Evolutionary conservation across 2,797 vertebrate species (phyloP).

Genomic region (Psittacula derbiana): DNA sequence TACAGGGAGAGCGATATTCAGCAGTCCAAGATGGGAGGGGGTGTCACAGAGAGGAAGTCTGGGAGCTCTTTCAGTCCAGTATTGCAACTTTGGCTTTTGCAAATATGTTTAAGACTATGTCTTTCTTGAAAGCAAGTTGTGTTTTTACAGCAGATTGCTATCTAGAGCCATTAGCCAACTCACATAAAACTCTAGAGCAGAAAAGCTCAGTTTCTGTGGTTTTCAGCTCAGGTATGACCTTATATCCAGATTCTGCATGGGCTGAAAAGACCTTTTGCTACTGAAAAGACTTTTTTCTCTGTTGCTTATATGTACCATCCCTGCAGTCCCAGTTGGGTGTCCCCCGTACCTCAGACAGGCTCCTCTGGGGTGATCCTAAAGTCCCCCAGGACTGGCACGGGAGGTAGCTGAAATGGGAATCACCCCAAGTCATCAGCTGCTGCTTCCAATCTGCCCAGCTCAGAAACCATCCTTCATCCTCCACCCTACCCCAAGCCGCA

Average conservation of each 20-base stretch:
- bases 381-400: rapidly evolving
- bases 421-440: not conserved
- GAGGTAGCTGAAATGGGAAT: not conserved
- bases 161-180: not conserved
- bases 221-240: not conserved
- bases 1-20: not conserved
- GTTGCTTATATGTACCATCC: not conserved
- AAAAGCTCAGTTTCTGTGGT: not conserved
- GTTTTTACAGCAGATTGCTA: not conserved
- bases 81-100: not conserved
- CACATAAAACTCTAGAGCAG: not conserved
- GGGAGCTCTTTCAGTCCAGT: not conserved
- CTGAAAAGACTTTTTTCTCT: not conserved
- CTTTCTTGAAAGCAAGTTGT: not conserved
- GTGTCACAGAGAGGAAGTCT: not conserved
- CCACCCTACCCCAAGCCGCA: no score
- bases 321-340: not conserved
- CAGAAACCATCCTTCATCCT: not conserved
- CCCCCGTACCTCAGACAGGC: not conserved
- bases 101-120: not conserved
- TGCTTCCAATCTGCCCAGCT: not conserved
- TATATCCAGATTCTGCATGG: not conserved
- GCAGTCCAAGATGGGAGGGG: not conserved
- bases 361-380: not conserved
- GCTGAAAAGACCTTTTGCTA: not conserved